Conservation (phyloP, 2,888 invertebrate genomes). For the Volucella bombylans region DNA sequence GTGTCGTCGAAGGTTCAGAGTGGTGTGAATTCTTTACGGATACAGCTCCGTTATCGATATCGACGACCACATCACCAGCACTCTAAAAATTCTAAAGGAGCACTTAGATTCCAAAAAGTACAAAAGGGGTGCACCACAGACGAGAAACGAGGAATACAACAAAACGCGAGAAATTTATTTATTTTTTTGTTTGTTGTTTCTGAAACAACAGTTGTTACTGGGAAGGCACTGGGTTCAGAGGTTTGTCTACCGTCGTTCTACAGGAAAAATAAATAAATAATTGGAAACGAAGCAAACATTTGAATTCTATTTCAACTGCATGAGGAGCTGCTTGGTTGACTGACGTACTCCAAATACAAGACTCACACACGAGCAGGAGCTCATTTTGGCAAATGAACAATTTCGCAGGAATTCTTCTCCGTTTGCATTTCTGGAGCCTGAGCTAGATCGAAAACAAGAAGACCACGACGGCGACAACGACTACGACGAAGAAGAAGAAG, state of each 20-base stretch:
- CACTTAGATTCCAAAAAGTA: slow-evolving; percentile 35
- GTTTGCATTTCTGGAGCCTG: slow-evolving; percentile 35
- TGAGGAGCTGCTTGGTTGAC: slow-evolving; percentile 9
- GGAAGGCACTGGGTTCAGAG: slow-evolving; percentile 35
- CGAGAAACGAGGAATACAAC: slow-evolving; percentile 12
- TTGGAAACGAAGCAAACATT: slow-evolving; percentile 20
- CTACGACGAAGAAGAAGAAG: no score
- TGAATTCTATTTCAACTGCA: slow-evolving; percentile 31
- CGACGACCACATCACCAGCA: not conserved
- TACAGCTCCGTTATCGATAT: slow-evolving; percentile 9
- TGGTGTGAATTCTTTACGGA: not conserved
- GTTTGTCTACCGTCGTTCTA: slow-evolving; percentile 21
- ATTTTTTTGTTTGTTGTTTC: slow-evolving; percentile 11
- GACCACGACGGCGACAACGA: no score
- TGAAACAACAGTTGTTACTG: slow-evolving; percentile 69
- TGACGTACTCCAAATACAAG: not conserved
- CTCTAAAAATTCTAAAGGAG: not conserved
- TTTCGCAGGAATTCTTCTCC: slow-evolving; percentile 25
- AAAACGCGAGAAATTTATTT: slow-evolving; percentile 15
- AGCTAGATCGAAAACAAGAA: not conserved
- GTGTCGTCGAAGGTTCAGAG: slow-evolving; percentile 5
- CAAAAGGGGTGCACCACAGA: slow-evolving; percentile 34
- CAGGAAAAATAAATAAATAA: slow-evolving; percentile 24
- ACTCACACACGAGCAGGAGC: slow-evolving; percentile 12
- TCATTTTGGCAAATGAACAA: slow-evolving; percentile 5